A percentile compares a stretch with the other conserved stretches of the same genome.
Evolutionary conservation across 1,140 invertebrate genomes (phyloP).

Genomic region (Pseudomyrmex pallidus): DNA sequence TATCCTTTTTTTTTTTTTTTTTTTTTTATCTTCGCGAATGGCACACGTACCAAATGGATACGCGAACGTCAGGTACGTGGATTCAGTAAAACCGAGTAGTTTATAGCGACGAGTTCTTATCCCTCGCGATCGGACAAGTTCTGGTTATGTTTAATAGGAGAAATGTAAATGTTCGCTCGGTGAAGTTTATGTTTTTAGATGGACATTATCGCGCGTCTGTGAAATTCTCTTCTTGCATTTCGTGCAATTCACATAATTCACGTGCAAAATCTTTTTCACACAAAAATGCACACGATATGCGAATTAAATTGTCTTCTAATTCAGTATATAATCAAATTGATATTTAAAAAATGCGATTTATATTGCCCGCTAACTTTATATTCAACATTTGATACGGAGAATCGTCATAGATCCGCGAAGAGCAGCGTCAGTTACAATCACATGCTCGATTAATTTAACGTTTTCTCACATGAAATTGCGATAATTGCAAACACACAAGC

Average conservation of each 20-base stretch:
- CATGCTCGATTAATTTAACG: too few relatives aligned
- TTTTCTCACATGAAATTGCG: too few relatives aligned
- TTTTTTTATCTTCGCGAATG: constrained; percentile 27
- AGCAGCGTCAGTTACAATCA: too few relatives aligned
- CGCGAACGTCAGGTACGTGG: constrained; percentile 44
- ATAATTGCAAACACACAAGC: too few relatives aligned
- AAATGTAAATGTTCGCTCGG: constrained; percentile 41
- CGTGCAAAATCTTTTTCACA: background rate
- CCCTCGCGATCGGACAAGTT: constrained; percentile 7
- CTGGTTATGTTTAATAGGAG: constrained; percentile 52
- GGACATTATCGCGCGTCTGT: constrained; percentile 2
- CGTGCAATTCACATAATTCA: background rate
- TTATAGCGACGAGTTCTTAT: constrained; percentile 61
- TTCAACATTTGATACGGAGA: too few relatives aligned
- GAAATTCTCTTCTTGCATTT: constrained; percentile 18
- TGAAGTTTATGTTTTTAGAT: constrained; percentile 12
- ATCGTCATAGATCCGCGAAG: too few relatives aligned
- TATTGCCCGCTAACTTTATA: background rate
- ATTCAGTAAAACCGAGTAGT: constrained; percentile 54
- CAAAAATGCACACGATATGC: too few relatives aligned
- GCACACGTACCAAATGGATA: constrained; percentile 51
- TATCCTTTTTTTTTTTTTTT: constrained; percentile 12
- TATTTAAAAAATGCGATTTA: background rate
- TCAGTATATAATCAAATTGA: too few relatives aligned
- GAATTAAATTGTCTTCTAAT: too few relatives aligned